Conservation (phyloP, 2,797 vertebrate species). For the Pseudocheirus occidentalis region DNA sequence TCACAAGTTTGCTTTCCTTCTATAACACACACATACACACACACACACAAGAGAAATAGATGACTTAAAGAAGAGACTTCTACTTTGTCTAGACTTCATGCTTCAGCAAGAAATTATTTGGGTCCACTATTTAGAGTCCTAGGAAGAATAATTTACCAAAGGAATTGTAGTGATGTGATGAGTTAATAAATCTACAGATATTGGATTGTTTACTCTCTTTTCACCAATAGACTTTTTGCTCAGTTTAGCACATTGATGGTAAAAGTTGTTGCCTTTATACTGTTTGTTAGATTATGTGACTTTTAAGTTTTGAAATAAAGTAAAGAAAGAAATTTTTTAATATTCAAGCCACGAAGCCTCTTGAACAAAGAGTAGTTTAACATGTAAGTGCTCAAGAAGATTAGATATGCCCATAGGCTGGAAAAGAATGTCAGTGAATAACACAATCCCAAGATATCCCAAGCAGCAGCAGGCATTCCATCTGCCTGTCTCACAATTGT, state of each 20-base stretch:
- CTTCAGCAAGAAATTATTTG: constrained; percentile 10
- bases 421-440: not conserved
- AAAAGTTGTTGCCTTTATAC: no score
- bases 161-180: not conserved
- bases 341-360: no score
- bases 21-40: not conserved
- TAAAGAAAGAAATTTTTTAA: no score
- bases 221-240: no score
- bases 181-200: not conserved
- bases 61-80: not conserved
- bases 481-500: not conserved
- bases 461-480: not conserved
- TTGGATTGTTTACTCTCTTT: not conserved
- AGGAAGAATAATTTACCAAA: not conserved
- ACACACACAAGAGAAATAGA: not conserved
- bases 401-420: not conserved
- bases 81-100: constrained; percentile 18
- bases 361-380: no score
- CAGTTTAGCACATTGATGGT: no score
- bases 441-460: not conserved
- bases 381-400: not conserved
- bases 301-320: no score
- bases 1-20: not conserved
- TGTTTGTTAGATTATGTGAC: not conserved
- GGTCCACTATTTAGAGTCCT: constrained; percentile 33